Evolutionary conservation across 1,140 invertebrate genomes (phyloP).

Genomic region (Drosophila orosa): DNA sequence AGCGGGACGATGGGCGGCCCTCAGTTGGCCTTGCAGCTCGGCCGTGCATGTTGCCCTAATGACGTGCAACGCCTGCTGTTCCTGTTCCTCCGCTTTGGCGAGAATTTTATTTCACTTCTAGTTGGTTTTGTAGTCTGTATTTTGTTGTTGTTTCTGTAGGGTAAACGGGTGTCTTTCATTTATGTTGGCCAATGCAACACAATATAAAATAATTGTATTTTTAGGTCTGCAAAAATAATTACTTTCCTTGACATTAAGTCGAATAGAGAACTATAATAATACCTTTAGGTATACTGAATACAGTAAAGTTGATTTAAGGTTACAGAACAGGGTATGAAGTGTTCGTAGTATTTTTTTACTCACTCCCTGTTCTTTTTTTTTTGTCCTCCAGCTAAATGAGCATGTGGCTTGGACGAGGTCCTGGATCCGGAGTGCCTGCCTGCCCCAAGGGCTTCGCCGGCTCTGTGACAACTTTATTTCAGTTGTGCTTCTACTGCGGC

Average conservation of each 20-base stretch:
- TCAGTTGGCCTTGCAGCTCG: constrained; percentile 47
- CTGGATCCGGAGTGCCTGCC: constrained; percentile 16
- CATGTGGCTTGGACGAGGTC: constrained; percentile 52
- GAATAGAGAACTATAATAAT: not conserved
- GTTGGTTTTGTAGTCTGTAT: constrained; percentile 29
- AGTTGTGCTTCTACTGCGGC: constrained; percentile 46
- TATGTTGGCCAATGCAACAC: not conserved
- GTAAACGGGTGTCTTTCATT: not conserved
- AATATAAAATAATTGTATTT: not conserved
- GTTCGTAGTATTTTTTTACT: not conserved
- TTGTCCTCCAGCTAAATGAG: constrained; percentile 65
- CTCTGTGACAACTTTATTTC: constrained; percentile 75
- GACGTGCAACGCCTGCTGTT: constrained; percentile 68
- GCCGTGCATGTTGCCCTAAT: constrained; percentile 74
- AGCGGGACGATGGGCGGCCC: constrained; percentile 13
- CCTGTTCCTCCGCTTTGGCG: constrained; percentile 16
- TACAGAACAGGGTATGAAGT: not conserved
- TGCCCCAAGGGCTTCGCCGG: constrained; percentile 42
- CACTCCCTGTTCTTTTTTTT: constrained; percentile 13
- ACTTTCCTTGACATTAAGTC: not conserved
- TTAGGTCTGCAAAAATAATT: not conserved
- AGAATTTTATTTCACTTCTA: constrained; percentile 43
- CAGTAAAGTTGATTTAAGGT: not conserved
- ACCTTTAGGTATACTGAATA: too few species aligned
- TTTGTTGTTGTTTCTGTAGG: constrained; percentile 4